These are phyloP conservation scores for Elaphurus davidianus DNA, from an alignment of 2,113 vertebrate species.

Conservation along the genomic window DNA sequence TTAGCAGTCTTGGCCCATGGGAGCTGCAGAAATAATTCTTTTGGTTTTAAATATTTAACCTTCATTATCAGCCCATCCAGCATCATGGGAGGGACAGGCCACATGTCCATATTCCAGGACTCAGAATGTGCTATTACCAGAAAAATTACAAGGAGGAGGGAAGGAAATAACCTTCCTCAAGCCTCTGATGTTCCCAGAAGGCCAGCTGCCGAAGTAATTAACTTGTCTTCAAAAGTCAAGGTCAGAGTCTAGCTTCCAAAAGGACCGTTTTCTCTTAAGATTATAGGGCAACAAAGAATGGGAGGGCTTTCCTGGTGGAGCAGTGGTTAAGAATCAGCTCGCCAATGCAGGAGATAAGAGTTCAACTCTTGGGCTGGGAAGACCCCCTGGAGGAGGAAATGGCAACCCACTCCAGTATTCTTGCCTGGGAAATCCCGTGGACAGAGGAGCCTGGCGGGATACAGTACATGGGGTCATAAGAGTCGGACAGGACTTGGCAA, in stretches of 20 bases:
- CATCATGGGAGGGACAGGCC: not conserved
- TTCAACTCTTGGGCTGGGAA: accelerated
- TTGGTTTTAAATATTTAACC: not conserved
- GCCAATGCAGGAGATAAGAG: not conserved
- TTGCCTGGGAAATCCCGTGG: not conserved
- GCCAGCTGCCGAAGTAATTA: not conserved
- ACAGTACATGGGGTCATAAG: not conserved
- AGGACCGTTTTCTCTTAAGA: not conserved
- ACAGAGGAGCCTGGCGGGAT: not conserved
- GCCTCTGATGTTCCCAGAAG: not conserved
- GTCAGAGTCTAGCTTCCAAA: not conserved
- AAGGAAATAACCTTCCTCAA: not conserved
- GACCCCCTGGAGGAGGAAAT: not conserved
- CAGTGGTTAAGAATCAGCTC: not conserved
- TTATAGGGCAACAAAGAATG: not conserved
- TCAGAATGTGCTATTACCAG: not conserved
- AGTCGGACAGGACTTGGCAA: not conserved
- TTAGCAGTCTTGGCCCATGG: not conserved
- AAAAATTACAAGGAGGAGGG: not conserved
- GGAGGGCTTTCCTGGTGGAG: not conserved
- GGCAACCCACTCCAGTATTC: not conserved
- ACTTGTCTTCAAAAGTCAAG: not conserved
- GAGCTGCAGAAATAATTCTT: not conserved
- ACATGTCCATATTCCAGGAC: not conserved
- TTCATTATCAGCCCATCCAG: not conserved